Conservation (phyloP, 2,113 vertebrate species). For the Fulmarus glacialis region DNA sequence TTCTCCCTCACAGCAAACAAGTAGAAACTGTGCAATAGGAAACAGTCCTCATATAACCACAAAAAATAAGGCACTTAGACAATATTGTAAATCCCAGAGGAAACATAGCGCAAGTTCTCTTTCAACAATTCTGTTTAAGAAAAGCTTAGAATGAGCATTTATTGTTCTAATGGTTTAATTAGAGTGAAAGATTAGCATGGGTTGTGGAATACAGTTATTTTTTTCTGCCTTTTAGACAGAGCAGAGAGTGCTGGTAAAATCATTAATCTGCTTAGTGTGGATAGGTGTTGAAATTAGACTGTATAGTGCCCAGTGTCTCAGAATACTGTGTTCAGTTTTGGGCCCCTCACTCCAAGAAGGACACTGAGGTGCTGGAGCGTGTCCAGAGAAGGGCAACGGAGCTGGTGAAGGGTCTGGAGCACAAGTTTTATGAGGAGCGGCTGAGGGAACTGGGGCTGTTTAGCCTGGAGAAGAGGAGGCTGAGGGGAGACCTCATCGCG, state of each 20-base stretch:
- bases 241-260: background rate
- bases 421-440: accelerated
- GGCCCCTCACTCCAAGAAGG: background rate
- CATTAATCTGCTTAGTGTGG: background rate
- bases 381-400: background rate
- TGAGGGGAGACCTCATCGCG: background rate
- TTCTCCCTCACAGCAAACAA: background rate
- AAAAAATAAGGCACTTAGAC: background rate
- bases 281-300: background rate
- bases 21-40: background rate
- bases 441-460: background rate
- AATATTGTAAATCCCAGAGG: background rate
- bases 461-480: background rate
- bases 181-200: background rate
- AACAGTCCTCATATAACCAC: background rate
- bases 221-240: background rate
- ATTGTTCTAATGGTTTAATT: background rate
- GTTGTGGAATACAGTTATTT: background rate
- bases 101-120: background rate
- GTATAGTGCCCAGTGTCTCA: background rate
- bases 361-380: background rate
- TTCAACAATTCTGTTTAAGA: background rate
- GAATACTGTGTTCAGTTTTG: background rate
- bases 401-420: background rate
- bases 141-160: background rate